Base-by-base conservation (phyloP, 2,113 vertebrate genomes). In the Micronycteris hirsuta region DNA sequence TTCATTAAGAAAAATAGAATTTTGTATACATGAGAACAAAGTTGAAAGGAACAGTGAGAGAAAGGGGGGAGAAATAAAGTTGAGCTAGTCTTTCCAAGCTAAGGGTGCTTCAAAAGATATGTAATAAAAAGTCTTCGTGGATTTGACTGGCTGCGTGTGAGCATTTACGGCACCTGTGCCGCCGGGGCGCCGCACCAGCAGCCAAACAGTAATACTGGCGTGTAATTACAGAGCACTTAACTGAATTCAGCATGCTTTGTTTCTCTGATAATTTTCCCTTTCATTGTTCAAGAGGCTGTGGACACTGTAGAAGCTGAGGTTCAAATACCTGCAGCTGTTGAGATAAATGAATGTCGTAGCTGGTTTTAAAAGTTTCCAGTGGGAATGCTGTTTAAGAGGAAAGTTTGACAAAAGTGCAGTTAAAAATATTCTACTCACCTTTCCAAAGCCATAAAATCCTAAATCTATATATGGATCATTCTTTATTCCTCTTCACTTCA, bases 261-360 rank as follows among this genome's bases (percentile, higher is more conserved):
- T 98, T 97, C 97, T 96, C 92, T 93, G 87, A 97, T 98, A 97
- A 97, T 98, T 98, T 98, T 95, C 96, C 97, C 97, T 97, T 94
- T 92, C 97, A 89, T 94, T 98, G 87, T 95, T 95, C 24, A 43
- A 98, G 94, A 97, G 96, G 91, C 97, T 96, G 58, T 86, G 97
- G 98, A 94, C 97, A 95, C 73, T 83, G 91, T 89, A 93, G 88
- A 96, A 97, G 91, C 87, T 93, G 97, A 77, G 92, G 93, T 91
- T 98, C 95, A 97, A 98, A 98, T 85, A 98, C 96, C 97, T 98
- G 96, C 98, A 98, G 98, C 98, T 98, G 98, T 85, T 95, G 95
- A 98, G 97, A 82, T 90, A 96, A 97, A 89, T 97, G 85, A 97
- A 88, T n/a, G 93, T 87, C 67, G 89, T 88, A 93, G 91, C 90